These are phyloP conservation scores for Euwallacea fornicatus DNA, from an alignment of 1,140 invertebrate species.

Conservation along the genomic window DNA sequence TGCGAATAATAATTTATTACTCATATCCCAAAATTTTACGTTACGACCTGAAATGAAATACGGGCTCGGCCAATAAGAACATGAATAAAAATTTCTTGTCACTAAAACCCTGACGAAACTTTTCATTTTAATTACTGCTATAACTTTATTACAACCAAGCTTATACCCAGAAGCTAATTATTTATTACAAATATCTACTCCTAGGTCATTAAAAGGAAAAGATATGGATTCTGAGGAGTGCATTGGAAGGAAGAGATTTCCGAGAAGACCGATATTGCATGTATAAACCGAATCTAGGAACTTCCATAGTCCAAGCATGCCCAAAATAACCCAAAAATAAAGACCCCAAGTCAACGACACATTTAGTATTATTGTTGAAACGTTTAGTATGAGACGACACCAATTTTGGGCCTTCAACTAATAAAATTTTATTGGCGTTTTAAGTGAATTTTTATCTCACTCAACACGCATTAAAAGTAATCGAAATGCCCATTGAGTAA, in stretches of 20 bases:
- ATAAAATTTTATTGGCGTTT: constrained; percentile 5
- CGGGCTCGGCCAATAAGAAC: neutral
- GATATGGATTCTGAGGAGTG: no score
- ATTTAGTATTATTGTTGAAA: constrained; percentile 3
- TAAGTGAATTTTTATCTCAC: neutral
- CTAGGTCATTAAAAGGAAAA: no score
- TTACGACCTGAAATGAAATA: neutral
- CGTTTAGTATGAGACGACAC: neutral
- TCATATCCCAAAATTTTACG: neutral
- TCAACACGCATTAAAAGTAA: neutral
- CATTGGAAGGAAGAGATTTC: no score
- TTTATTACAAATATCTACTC: no score
- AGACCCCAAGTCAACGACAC: neutral
- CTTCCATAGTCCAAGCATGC: neutral
- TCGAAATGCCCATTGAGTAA: neutral
- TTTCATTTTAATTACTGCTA: neutral
- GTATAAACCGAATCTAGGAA: no score
- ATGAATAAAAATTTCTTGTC: neutral
- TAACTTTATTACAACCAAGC: no score
- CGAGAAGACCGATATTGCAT: no score
- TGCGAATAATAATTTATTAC: neutral
- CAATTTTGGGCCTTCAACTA: neutral
- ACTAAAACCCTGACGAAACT: neutral
- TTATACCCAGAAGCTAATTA: no score
- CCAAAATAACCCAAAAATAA: neutral